These are phyloP conservation scores for Xyrauchen texanus DNA, from an alignment of 2,113 vertebrate species.

Conservation along the genomic window DNA sequence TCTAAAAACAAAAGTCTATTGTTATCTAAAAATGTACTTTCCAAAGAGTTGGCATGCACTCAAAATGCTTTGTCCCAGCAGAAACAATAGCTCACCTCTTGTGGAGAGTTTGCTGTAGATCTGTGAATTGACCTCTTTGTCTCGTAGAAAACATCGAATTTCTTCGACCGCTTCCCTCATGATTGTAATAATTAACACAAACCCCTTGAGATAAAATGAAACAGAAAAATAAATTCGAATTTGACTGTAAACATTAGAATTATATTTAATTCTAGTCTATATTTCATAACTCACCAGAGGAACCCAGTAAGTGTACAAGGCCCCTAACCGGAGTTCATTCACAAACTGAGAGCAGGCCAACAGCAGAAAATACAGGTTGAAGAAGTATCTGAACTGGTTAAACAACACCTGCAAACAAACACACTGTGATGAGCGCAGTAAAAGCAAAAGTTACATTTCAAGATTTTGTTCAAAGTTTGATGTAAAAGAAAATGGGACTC, in stretches of 20 bases:
- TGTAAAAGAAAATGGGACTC: too few species aligned
- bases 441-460: too few species aligned
- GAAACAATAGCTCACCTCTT: constrained; percentile 79
- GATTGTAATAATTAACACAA: constrained; percentile 90
- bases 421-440: not conserved
- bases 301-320: constrained; percentile 97
- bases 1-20: too few species aligned
- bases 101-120: constrained; percentile 97
- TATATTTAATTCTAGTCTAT: too few species aligned
- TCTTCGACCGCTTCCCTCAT: constrained; percentile 93
- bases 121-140: constrained; percentile 98
- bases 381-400: constrained; percentile 98
- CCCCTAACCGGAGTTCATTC: constrained; percentile 88
- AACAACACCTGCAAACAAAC: constrained; percentile 84
- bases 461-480: too few species aligned
- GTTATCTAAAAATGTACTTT: too few species aligned
- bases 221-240: not conserved
- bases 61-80: too few species aligned
- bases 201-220: constrained; percentile 75
- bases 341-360: constrained; percentile 97
- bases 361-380: constrained; percentile 96
- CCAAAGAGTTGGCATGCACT: too few species aligned
- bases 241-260: not conserved
- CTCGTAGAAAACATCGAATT: constrained; percentile 89
- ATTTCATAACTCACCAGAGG: constrained; percentile 91